These are phyloP conservation scores for Ophioderma brevispina DNA, from an alignment of 35 echinoderm and acorn worm genomes.

Conservation along the genomic window DNA sequence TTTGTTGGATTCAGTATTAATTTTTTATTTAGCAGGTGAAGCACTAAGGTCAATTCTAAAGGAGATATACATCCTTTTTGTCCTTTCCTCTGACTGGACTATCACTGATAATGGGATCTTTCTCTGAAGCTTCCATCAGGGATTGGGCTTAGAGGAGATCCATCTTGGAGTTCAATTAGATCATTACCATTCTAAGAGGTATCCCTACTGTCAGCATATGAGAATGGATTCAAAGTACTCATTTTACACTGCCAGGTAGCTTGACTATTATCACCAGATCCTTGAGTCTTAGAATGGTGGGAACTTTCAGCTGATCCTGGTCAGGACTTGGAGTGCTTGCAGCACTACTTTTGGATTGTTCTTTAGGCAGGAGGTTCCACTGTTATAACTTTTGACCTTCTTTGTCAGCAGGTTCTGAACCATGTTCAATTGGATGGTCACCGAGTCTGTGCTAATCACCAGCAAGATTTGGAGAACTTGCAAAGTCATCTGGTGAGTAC, in stretches of 20 bases:
- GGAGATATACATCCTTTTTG: neutral
- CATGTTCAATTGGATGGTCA: too few species aligned
- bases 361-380: neutral
- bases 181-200: neutral
- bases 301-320: constrained; percentile 14
- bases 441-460: neutral
- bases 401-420: too few species aligned
- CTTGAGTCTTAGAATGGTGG: neutral
- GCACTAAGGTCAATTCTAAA: neutral
- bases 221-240: constrained; percentile 60
- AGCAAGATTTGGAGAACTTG: neutral
- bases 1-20: too few species aligned
- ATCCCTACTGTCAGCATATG: constrained; percentile 38
- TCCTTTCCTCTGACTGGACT: too few species aligned
- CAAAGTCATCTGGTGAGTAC: constrained; percentile 3
- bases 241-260: constrained; percentile 13
- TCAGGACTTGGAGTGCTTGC: constrained; percentile 29
- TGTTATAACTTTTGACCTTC: neutral
- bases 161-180: neutral
- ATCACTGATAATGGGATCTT: too few species aligned
- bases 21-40: neutral
- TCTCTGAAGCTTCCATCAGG: neutral
- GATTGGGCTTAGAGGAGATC: neutral
- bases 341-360: neutral
- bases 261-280: neutral